Base-by-base conservation (phyloP, 2,113 vertebrate species). In the Illadopsis cleaveri region DNA sequence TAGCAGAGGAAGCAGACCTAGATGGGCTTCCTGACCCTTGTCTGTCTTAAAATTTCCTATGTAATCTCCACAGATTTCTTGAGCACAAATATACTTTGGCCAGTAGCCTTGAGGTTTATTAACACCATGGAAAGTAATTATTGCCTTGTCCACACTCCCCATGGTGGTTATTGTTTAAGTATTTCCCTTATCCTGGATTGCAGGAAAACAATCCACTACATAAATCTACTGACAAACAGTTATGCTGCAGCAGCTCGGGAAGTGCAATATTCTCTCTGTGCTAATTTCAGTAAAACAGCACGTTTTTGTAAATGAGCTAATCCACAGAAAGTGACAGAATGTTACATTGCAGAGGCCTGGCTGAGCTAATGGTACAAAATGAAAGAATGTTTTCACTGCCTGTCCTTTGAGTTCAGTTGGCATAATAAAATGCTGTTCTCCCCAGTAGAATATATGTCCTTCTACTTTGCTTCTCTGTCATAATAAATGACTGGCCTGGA, bases 71-170 rank as follows among this genome's bases (percentile, higher is more conserved):
- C 42, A 95, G 90, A 93, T 92, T 97, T 94, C 96, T 94, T 83
- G 90, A 89, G 93, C 65, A 25, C 79, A 97, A 97, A 97, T 96
- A 95, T 89, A 95, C 81, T 97, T 96, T 97, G 97, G 93, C 97
- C 95, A 93, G 96, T 97, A 97, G 97, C 96, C 96, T 96, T 96
- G 96, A 95, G 75, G 96, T 97, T 95, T 96, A 94, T 96, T 97
- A 89, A 94, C 93, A 86, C 88, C 83, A 45, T 86, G 96, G 93
- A 96, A 93, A 97, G 92, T 81, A 94, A 96, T 91, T 96, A 93
- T 75, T 92, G 82, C 83, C 94, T 97, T 96, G 82, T 97, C 96
- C 95, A 87, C 96, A 37, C 82, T 97, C 90, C 91, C 88, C 68
- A 30, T 83, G 93, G 85, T 12, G 28, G 93, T 94, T 90, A 97